Base-by-base conservation (phyloP, 2,797 vertebrate species). In the Gallirallus australis region DNA sequence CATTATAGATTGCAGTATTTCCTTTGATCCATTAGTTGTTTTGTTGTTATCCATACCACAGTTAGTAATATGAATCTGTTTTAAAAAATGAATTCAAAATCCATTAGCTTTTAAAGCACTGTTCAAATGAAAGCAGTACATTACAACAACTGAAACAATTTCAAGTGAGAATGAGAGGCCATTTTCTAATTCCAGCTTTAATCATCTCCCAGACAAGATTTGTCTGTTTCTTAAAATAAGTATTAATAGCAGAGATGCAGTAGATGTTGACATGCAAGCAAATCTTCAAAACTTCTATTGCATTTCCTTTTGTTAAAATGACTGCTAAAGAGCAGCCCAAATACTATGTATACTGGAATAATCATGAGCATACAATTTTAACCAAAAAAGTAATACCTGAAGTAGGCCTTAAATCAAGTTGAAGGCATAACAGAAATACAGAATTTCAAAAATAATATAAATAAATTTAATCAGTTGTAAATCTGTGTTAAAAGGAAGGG, bases 11-110 rank as follows among this genome's bases (percentile, higher is more conserved):
- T 27, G 64, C 94, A 95, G 54, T 71, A 91, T 71, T 94, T 93
- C 27, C 84, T 81, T 81, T 76, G 63, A 86, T 83, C 65, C 59
- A 73, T 93, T 82, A 91, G 83, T n/a, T 91, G 39, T 63, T 87
- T 80, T 90, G 53, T 59, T 63, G 40, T 63, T 71, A 75, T 37
- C 80, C 83, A 45, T 83, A 90, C 14, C 61, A 66, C 23, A 72
- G 85, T 63, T 76, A 89, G 68, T 31, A 90, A 56, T 70, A 82
- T 9, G 50, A 94, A 88, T 83, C 53, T 79, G 37, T 70, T 53
- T 21, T 6, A 24, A 86, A 90, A 84, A 86, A 79, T 25, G 0
- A 86, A 92, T 91, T 88, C 8, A 75, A 90, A 78, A 68, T 61
- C 73, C 82, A 69, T 91, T 86, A 81, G 77, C 47, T 95, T 91